These are phyloP conservation scores for Pilophorus perplexus DNA, from an alignment of 2,888 invertebrate genomes.

Conservation along the genomic window DNA sequence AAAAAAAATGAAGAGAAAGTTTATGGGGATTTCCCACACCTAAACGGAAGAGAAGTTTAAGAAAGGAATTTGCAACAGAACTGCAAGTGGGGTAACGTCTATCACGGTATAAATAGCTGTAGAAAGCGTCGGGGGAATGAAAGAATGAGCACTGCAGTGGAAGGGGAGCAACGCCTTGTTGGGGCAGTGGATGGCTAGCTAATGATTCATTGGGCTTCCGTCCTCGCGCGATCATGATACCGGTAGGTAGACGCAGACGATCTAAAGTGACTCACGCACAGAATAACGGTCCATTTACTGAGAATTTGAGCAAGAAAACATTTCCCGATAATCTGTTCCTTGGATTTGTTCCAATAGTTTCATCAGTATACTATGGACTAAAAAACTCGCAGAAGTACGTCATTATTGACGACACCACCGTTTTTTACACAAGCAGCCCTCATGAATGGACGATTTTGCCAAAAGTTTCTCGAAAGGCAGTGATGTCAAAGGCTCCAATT, in stretches of 20 bases:
- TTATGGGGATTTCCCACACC: neutral
- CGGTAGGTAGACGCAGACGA: neutral
- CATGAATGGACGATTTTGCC: too few species aligned
- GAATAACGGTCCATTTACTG: too few species aligned
- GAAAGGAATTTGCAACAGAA: neutral
- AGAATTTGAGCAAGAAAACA: too few species aligned
- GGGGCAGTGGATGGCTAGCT: slow-evolving; percentile 9
- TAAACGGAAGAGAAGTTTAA: neutral
- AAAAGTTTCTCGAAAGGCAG: too few species aligned
- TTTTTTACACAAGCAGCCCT: too few species aligned
- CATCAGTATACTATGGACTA: too few species aligned
- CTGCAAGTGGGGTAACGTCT: neutral
- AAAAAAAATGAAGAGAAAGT: too few species aligned
- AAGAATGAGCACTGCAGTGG: neutral
- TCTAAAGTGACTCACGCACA: slow-evolving; percentile 1
- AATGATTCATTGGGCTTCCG: slow-evolving; percentile 20
- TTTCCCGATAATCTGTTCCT: too few species aligned
- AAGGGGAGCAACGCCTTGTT: slow-evolving; percentile 22
- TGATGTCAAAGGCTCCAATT: too few species aligned
- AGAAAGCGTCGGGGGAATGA: slow-evolving; percentile 30
- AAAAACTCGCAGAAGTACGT: too few species aligned
- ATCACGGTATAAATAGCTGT: slow-evolving; percentile 20
- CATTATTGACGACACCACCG: too few species aligned
- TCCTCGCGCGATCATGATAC: neutral
- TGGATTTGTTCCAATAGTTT: too few species aligned